Evolutionary conservation across 2,888 invertebrate species (phyloP).

Genomic region (Cephus sareptanus): DNA sequence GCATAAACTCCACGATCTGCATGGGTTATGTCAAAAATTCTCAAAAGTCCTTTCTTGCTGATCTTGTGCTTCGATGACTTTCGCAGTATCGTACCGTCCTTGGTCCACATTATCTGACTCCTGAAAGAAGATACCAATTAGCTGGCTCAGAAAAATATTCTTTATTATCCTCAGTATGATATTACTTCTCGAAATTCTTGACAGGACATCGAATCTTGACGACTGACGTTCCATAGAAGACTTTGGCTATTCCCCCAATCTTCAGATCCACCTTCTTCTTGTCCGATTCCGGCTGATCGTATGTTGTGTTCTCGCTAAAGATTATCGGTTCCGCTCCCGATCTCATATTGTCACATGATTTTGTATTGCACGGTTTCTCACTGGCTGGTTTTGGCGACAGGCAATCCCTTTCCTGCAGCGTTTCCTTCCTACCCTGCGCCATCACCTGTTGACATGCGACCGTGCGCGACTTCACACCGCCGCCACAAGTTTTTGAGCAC

Average conservation of each 20-base stretch:
- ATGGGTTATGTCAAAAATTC: constrained; percentile 83
- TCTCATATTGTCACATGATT: constrained; percentile 77
- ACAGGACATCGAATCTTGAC: constrained; percentile 95
- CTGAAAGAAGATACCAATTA: constrained; percentile 56
- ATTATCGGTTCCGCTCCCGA: constrained; percentile 77
- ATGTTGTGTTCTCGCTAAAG: constrained; percentile 79
- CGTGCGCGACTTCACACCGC: constrained; percentile 86
- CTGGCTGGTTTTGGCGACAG: constrained; percentile 79
- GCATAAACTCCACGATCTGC: constrained; percentile 88
- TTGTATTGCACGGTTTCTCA: constrained; percentile 87
- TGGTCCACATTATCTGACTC: constrained; percentile 89
- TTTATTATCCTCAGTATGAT: not conserved
- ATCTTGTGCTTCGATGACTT: constrained; percentile 88
- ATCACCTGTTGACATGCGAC: constrained; percentile 90
- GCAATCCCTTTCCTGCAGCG: constrained; percentile 81
- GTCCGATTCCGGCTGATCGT: constrained; percentile 85
- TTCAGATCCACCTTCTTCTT: constrained; percentile 84
- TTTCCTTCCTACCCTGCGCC: constrained; percentile 91
- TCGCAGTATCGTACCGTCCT: constrained; percentile 81
- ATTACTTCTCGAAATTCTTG: constrained; percentile 74
- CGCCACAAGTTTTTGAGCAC: constrained; percentile 94
- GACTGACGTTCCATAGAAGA: constrained; percentile 86
- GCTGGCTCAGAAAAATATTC: not conserved
- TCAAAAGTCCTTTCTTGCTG: constrained; percentile 90
- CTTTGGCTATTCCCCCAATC: constrained; percentile 90